phyloP scores from a whole-genome alignment of 2,888 invertebrate species.

The Patella depressa region DNA sequence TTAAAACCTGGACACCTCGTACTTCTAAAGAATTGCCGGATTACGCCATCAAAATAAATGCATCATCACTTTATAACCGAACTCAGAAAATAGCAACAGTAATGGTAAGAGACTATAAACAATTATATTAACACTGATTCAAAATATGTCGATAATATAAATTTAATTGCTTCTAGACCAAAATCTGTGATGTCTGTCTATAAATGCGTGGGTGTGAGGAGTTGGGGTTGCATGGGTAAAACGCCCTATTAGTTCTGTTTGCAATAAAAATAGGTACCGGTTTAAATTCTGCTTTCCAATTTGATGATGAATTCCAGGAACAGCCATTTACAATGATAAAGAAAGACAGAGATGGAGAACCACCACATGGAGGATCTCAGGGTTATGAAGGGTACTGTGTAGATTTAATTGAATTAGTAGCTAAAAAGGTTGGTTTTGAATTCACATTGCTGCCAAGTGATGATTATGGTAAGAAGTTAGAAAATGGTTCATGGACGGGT shows the following conservation, averaged over 20 bases:
- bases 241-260: conserved; percentile 4
- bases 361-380: conserved; percentile 72
- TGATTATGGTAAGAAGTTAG: conserved; percentile 82
- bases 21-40: conserved; percentile 1
- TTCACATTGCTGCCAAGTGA: conserved; percentile 78
- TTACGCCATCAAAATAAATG: conserved; percentile 10
- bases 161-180: too few relatives aligned
- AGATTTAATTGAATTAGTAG: conserved; percentile 87
- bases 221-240: neutral
- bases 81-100: conserved; percentile 59
- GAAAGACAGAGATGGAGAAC: conserved; percentile 54
- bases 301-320: conserved; percentile 39
- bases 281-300: neutral
- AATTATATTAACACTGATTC: too few relatives aligned
- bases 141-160: too few relatives aligned
- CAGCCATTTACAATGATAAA: conserved; percentile 47
- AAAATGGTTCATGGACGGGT: conserved; percentile 64
- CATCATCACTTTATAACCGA: conserved; percentile 38
- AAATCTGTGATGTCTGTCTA: conserved; percentile 16
- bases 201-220: conserved; percentile 8
- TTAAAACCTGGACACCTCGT: conserved; percentile 28
- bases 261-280: too few relatives aligned
- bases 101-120: conserved; percentile 40
- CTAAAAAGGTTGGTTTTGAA: conserved; percentile 84
- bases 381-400: conserved; percentile 84